Evolutionary conservation across 2,113 vertebrate genomes (phyloP), one percentile per base, ranked within the genome.

Genomic region (Sander lucioperca): DNA sequence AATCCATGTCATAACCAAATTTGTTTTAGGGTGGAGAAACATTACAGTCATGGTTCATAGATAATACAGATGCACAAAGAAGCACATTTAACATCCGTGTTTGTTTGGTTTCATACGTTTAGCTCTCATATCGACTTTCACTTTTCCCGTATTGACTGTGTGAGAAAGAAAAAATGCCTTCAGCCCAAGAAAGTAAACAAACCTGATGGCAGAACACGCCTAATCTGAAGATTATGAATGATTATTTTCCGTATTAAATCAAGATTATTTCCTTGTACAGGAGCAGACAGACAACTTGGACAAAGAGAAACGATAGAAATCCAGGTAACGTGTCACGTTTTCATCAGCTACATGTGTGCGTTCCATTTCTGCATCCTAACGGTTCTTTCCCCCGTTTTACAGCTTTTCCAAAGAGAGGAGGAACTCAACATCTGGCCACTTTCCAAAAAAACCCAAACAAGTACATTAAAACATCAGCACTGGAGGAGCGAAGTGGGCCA

Each of bases 281-380:
- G 89, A 79, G 23, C 61, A 74, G 36, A 84, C 45, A 0, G 86
- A 81, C 7, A 14, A 63, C 57, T 0, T 2, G 64, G 85, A 82
- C 54, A 78, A 71, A 45, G 86, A 86, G 25, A 89, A 91, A 6
- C 21, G 78, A 82, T 78, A 89, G 66, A 82, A 57, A 15, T 54
- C 11, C 68, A 86, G 90, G 92, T 93, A 74, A 83, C 6, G 3
- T 6, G 6, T 47, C 5, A 4, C 13, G 0, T 72, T 51, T 73
- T 63, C 8, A 48, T 67, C 51, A 0, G 10, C 18, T 18, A 0
- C 3, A 12, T 0, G 0, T 0, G 0, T 27, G 13, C 61, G 13
- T 43, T 39, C 1, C 6, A 0, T 30, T 73, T 54, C 59, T 33
- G 12, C 23, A 6, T 67, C 18, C 54, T 15, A 53, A 12, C 18